Evolutionary conservation across 2,888 invertebrate species (phyloP).

Genomic region (Bursaphelenchus okinawaensis): DNA sequence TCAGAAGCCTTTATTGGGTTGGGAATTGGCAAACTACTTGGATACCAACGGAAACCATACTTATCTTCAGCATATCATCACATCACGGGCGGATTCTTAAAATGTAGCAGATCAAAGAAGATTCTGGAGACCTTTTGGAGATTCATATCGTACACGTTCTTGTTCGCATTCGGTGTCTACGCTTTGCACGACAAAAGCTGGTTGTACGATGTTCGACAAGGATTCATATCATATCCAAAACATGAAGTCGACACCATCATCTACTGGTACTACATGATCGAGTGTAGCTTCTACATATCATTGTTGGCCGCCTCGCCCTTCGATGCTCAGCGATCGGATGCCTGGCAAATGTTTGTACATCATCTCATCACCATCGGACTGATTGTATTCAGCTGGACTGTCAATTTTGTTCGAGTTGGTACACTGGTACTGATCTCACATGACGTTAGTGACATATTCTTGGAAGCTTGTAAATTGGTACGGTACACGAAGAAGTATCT

Average conservation of each 20-base stretch:
- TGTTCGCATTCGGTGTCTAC: constrained; percentile 45
- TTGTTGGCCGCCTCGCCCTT: constrained; percentile 51
- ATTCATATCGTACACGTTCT: constrained; percentile 39
- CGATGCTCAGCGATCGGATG: constrained; percentile 61
- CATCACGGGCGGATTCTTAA: constrained; percentile 45
- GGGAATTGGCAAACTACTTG: constrained; percentile 32
- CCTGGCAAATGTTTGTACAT: constrained; percentile 60
- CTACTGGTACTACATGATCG: constrained; percentile 60
- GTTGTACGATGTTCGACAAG: constrained; percentile 57
- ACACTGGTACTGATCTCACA: constrained; percentile 60
- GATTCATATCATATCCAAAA: constrained; percentile 49
- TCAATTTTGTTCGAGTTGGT: constrained; percentile 58
- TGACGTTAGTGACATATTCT: constrained; percentile 60
- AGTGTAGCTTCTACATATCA: constrained; percentile 61
- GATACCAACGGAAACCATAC: constrained; percentile 23
- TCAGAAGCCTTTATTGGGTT: constrained; percentile 45
- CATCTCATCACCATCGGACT: constrained; percentile 61
- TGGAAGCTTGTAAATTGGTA: constrained; percentile 58
- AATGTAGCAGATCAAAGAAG: constrained; percentile 40
- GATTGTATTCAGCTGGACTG: constrained; percentile 59
- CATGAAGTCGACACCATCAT: constrained; percentile 37
- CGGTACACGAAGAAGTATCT: constrained; percentile 39
- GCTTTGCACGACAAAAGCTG: constrained; percentile 56
- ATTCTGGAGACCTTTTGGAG: constrained; percentile 52
- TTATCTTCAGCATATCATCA: constrained; percentile 33